Evolutionary conservation across 2,888 invertebrate genomes (phyloP), one percentile per base, ranked within the genome.

Genomic region (Amiota communis): DNA sequence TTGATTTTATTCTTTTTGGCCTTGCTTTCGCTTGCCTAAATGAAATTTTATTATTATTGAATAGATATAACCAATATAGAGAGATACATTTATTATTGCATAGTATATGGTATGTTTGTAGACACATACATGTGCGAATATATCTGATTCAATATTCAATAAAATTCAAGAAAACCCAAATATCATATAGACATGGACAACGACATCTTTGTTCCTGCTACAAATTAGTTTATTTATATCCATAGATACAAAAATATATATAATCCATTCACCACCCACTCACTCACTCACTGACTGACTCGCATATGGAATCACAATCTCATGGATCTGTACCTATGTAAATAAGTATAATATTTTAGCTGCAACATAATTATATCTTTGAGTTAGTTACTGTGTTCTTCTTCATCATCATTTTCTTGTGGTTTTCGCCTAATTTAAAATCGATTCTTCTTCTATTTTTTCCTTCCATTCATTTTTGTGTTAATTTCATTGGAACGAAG

Each of bases 101-200:
- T 23, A 23, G 23, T 23, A 23, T 23, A 23, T 3, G 23, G 3
- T n/a, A n/a, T n/a, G 36, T 36, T 4, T 6, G 36, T 36, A 36
- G 36, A 63, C 74, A 76, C 76, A 77, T 77, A 76, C 80, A 72
- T 76, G 72, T 13, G 20, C n/a, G 46, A 13, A 64, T 57, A 70
- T 48, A 49, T 71, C 69, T 72, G 73, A 73, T 72, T 73, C 73
- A 72, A 73, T 63, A 23, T 63, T 11, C 13, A 13, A 61, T 23
- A 23, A 23, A 61, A 61, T 13, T 12, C 13, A 17, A 8, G 8
- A 20, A 61, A 61, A 11, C 53, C 53, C 36, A 36, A 36, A 36
- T 36, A 36, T n/a, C n/a, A n/a, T 53, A n/a, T 15, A 15, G 53
- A 10, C 53, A 53, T 11, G 15, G 53, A 53, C 53, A 53, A 53